phyloP scores from a whole-genome alignment of 2,797 vertebrate species.

The Alfaro cultratus region DNA sequence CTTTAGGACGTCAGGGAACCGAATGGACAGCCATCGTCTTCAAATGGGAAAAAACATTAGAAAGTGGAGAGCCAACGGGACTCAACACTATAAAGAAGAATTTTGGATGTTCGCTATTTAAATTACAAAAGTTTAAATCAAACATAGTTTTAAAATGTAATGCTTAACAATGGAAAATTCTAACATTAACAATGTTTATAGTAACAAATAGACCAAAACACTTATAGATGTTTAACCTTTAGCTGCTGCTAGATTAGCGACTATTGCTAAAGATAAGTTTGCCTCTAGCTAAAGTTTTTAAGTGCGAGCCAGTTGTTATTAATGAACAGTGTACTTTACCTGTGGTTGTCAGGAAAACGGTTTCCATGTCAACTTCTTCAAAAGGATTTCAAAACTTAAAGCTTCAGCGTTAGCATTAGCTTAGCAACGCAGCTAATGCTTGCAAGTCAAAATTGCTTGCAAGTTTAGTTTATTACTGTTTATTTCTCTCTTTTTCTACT shows the following conservation, averaged over 20 bases:
- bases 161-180: not conserved
- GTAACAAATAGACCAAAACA: not conserved
- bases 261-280: not conserved
- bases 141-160: not conserved
- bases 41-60: too few relatives aligned
- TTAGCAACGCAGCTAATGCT: not conserved
- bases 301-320: too few relatives aligned
- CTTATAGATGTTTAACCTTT: not conserved
- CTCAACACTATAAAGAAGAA: not conserved
- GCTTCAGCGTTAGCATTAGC: too few relatives aligned
- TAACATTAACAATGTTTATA: not conserved
- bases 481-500: not conserved
- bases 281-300: too few relatives aligned
- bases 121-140: not conserved
- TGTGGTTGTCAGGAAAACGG: too few relatives aligned
- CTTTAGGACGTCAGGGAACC: too few relatives aligned
- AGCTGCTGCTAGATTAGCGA: not conserved
- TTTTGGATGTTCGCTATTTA: not conserved
- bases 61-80: too few relatives aligned
- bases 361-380: too few relatives aligned
- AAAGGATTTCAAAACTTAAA: too few relatives aligned
- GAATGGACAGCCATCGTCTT: too few relatives aligned
- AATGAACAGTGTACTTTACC: too few relatives aligned
- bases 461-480: not conserved
- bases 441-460: not conserved